Evolutionary conservation across 2,797 vertebrate species (phyloP).

Genomic region (Urocyon cinereoargenteus): DNA sequence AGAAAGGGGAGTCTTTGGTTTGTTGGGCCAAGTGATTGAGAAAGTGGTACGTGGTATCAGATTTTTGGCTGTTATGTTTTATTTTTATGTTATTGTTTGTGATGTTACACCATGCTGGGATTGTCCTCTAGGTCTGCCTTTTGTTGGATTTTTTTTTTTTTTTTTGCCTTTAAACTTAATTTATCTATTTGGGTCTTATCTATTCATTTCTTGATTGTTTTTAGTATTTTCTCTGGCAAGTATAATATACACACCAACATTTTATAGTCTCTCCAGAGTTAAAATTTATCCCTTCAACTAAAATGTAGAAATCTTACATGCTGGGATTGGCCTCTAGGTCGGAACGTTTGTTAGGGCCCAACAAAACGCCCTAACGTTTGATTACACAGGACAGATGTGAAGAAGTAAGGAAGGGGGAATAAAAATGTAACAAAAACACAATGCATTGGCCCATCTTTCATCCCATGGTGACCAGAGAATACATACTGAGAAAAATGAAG

Average conservation of each 20-base stretch:
- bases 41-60: neutral
- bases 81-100: neutral
- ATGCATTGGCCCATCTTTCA: no score
- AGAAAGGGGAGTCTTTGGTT: neutral
- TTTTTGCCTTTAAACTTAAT: neutral
- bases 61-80: neutral
- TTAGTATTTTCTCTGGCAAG: neutral
- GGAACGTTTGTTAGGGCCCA: neutral
- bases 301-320: neutral
- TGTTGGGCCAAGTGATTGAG: neutral
- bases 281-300: neutral
- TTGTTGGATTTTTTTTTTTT: no score
- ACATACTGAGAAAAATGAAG: neutral
- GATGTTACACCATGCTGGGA: neutral
- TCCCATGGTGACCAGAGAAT: neutral
- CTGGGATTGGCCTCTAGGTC: neutral
- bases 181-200: neutral
- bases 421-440: neutral
- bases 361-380: neutral
- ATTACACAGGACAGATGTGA: neutral
- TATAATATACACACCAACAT: neutral
- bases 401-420: neutral
- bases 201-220: neutral
- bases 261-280: neutral
- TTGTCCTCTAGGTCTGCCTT: neutral